These are phyloP conservation scores for Pocillopora verrucosa DNA, from an alignment of 64 coral and sea anemone genomes.

Conservation along the genomic window DNA sequence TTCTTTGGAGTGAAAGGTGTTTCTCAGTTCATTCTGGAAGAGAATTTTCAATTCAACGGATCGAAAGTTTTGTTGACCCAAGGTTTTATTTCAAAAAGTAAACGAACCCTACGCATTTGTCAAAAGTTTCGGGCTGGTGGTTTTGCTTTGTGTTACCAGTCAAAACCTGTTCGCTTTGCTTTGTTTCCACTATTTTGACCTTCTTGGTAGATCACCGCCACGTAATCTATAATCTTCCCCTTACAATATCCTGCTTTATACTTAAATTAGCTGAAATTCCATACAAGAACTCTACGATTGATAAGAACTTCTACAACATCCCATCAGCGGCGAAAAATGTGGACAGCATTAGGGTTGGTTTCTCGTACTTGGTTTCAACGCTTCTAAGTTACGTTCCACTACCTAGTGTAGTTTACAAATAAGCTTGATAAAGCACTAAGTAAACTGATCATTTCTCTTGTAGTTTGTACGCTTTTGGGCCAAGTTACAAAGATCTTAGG, in stretches of 20 bases:
- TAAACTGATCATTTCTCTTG: neutral
- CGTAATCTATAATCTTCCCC: slow-evolving; percentile 44
- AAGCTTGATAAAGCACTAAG: too few species aligned
- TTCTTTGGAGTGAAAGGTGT: neutral
- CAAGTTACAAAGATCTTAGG: slow-evolving; percentile 51
- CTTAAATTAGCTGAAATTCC: neutral
- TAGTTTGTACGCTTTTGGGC: slow-evolving; percentile 66
- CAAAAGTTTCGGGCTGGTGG: slow-evolving; percentile 32
- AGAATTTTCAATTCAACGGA: neutral
- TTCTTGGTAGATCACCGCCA: slow-evolving; percentile 45
- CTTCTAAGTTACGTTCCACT: neutral
- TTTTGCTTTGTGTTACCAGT: slow-evolving; percentile 38
- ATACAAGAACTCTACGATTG: neutral
- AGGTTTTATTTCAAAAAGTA: neutral
- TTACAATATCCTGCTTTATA: neutral
- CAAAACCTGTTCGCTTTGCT: slow-evolving; percentile 41
- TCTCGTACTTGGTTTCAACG: neutral
- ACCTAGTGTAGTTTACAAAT: neutral
- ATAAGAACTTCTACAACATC: neutral
- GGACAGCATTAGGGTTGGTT: slow-evolving; percentile 67
- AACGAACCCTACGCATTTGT: neutral
- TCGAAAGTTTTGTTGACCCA: neutral
- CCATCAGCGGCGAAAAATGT: slow-evolving; percentile 8
- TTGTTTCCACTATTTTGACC: slow-evolving; percentile 41
- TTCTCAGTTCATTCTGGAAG: neutral